These are phyloP conservation scores for Drosophila affinis DNA, from an alignment of 2,888 invertebrate genomes.

Conservation along the genomic window DNA sequence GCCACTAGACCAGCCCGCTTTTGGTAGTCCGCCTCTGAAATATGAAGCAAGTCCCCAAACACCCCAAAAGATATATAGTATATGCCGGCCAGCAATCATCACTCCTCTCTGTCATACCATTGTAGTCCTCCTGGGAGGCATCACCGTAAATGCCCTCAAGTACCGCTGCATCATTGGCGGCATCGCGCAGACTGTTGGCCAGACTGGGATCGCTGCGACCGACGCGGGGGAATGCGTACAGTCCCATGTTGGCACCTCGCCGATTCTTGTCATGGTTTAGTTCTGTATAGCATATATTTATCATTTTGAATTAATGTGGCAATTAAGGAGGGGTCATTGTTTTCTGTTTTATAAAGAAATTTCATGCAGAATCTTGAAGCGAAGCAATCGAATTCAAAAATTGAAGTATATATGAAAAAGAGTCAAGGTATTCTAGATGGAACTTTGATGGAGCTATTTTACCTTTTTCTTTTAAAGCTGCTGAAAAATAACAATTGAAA, in stretches of 20 bases:
- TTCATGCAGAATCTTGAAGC: background rate
- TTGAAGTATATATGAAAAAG: too few relatives aligned
- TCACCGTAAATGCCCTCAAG: slow-evolving; percentile 83
- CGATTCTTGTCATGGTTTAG: slow-evolving; percentile 82
- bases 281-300: slow-evolving; percentile 55
- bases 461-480: slow-evolving; percentile 34
- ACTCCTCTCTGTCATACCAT: slow-evolving; percentile 23
- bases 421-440: background rate
- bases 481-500: slow-evolving; percentile 25
- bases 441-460: background rate
- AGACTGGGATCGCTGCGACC: slow-evolving; percentile 85
- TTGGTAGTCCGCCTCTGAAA: slow-evolving; percentile 71
- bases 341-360: background rate
- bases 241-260: slow-evolving; percentile 86
- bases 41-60: background rate
- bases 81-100: slow-evolving; percentile 9
- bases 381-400: too few relatives aligned
- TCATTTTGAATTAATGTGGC: background rate
- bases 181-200: slow-evolving; percentile 66
- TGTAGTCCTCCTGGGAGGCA: slow-evolving; percentile 84
- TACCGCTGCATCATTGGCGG: slow-evolving; percentile 50
- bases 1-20: slow-evolving; percentile 84
- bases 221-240: slow-evolving; percentile 87
- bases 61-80: slow-evolving; percentile 8
- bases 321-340: too few relatives aligned